phyloP scores from a whole-genome alignment of 2,797 vertebrate species.

The Eidolon dupreanum region DNA sequence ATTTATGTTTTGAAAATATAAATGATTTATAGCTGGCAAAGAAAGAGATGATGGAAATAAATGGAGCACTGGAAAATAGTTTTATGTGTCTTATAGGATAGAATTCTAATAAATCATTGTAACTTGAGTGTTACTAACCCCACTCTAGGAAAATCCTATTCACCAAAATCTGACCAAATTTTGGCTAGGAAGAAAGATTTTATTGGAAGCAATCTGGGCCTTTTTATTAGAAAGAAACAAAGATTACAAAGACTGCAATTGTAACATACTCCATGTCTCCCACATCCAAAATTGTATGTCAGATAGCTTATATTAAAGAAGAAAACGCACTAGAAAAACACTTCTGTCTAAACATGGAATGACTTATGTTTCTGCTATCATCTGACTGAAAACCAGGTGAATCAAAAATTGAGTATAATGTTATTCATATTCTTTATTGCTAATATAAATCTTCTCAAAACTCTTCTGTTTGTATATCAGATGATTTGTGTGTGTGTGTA shows the following conservation, averaged over 20 bases:
- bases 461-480: background rate
- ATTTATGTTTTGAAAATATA: conserved; percentile 62
- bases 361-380: background rate
- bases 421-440: background rate
- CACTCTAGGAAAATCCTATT: conserved; percentile 58
- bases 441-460: conserved; percentile 50
- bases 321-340: background rate
- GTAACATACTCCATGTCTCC: background rate
- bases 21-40: conserved; percentile 74
- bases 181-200: conserved; percentile 54
- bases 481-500: background rate
- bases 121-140: conserved; percentile 61
- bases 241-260: conserved; percentile 1
- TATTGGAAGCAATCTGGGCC: conserved; percentile 24
- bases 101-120: conserved; percentile 73
- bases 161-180: conserved; percentile 66
- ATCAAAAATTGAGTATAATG: background rate
- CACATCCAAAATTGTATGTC: background rate
- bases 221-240: conserved; percentile 54
- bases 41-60: conserved; percentile 76
- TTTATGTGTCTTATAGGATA: conserved; percentile 70
- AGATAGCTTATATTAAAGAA: background rate
- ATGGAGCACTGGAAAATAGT: conserved; percentile 69
- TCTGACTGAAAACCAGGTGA: conserved; percentile 28
- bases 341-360: background rate